Evolutionary conservation across 2,888 invertebrate genomes (phyloP).

Genomic region (Dioctria rufipes): DNA sequence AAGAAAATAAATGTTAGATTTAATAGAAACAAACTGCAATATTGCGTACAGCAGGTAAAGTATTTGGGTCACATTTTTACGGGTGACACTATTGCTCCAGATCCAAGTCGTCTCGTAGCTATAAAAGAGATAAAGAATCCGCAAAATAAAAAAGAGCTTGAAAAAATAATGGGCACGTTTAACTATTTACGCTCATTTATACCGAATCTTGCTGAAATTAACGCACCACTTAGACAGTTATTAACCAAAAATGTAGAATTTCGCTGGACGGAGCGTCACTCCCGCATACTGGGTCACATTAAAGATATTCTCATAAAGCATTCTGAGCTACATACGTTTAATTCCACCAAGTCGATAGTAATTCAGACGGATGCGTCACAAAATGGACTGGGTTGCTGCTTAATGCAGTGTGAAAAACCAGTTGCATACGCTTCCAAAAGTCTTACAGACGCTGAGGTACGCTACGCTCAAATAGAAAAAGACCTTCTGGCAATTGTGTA

Average conservation of each 20-base stretch:
- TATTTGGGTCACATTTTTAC: conserved; percentile 34
- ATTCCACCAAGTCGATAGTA: background rate
- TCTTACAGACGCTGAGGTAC: conserved; percentile 61
- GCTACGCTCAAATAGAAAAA: conserved; percentile 59
- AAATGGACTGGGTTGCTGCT: too few relatives aligned
- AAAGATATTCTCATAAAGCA: conserved; percentile 61
- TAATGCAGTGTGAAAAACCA: conserved; percentile 36
- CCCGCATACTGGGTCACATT: conserved; percentile 58
- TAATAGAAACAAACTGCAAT: conserved; percentile 46
- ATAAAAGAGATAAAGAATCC: conserved; percentile 58
- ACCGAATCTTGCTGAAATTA: too few relatives aligned
- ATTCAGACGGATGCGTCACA: conserved; percentile 52
- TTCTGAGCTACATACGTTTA: conserved; percentile 25
- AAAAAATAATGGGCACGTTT: conserved; percentile 62
- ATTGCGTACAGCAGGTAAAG: conserved; percentile 31
- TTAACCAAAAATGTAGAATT: conserved; percentile 59
- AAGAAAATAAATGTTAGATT: background rate
- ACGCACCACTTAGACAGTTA: too few relatives aligned
- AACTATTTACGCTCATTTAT: conserved; percentile 21
- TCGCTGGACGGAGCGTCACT: conserved; percentile 59
- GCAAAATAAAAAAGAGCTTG: conserved; percentile 58
- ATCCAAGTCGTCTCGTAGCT: background rate
- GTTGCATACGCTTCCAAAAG: conserved; percentile 62
- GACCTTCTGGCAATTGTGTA: conserved; percentile 44
- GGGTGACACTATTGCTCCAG: conserved; percentile 4